Evolutionary conservation across 2,797 vertebrate species (phyloP).

Genomic region (Heterohyrax brucei): DNA sequence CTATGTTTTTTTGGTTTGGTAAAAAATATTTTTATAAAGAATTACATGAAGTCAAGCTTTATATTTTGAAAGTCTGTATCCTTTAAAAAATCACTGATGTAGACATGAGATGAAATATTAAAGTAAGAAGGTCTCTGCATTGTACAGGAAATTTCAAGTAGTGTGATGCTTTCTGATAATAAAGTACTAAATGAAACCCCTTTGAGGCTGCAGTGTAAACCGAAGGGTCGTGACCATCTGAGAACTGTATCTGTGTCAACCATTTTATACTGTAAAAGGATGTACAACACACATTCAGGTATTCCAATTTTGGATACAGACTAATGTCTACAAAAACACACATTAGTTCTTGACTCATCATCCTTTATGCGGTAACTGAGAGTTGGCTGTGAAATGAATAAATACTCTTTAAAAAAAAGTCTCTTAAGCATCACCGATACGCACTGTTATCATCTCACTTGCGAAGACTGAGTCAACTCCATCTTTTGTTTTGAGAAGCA

Average conservation of each 20-base stretch:
- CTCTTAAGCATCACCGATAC: constrained; percentile 2
- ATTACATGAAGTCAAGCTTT: constrained; percentile 13
- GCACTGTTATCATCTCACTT: not conserved
- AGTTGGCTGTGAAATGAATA: constrained; percentile 12
- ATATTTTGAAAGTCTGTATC: constrained; percentile 3
- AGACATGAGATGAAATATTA: constrained; percentile 41
- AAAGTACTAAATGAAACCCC: not conserved
- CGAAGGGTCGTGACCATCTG: not conserved
- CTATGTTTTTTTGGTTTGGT: not conserved
- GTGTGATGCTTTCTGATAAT: not conserved
- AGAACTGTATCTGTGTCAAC: not conserved
- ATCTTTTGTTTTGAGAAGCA: constrained; percentile 30
- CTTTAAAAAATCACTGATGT: not conserved
- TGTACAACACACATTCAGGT: not conserved
- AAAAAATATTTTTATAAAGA: constrained; percentile 41
- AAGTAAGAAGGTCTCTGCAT: not conserved
- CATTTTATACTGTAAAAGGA: not conserved
- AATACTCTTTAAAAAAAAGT: not conserved
- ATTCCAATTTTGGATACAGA: constrained; percentile 5
- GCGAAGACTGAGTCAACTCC: not conserved
- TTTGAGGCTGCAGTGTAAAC: not conserved
- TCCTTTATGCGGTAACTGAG: not conserved
- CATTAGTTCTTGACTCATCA: not conserved
- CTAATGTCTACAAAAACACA: not conserved
- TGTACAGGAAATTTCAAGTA: not conserved